Evolutionary conservation across 1,140 invertebrate genomes (phyloP).

Genomic region (Leptinotarsa texana): DNA sequence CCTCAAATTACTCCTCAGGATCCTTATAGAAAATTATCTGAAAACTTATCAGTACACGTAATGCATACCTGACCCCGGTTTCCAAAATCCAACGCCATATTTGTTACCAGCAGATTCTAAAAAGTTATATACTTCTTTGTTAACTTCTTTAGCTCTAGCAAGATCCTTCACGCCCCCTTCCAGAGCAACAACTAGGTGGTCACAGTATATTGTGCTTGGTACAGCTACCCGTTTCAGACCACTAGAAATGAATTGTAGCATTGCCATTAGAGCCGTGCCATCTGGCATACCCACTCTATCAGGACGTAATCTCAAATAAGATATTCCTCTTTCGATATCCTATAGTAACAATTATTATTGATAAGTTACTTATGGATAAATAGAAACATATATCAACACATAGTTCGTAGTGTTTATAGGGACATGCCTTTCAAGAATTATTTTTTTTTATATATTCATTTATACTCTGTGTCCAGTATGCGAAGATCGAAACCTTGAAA

Average conservation of each 20-base stretch:
- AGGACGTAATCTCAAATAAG: constrained; percentile 91
- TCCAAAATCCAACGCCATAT: constrained; percentile 99
- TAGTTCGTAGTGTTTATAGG: too few species aligned
- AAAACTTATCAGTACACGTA: too few species aligned
- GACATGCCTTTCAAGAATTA: too few species aligned
- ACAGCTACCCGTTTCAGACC: constrained; percentile 94
- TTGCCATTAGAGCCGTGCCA: constrained; percentile 99
- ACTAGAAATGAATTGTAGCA: constrained; percentile 98
- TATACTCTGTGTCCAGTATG: too few species aligned
- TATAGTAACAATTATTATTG: constrained; percentile 38
- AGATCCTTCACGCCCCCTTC: constrained; percentile 89
- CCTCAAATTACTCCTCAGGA: too few species aligned
- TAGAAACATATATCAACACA: too few species aligned
- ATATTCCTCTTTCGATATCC: constrained; percentile 86
- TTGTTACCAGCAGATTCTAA: constrained; percentile 92
- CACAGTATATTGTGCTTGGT: constrained; percentile 98
- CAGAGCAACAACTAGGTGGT: constrained; percentile 99
- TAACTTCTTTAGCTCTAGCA: constrained; percentile 90
- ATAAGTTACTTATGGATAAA: constrained; percentile 27
- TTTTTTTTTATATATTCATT: too few species aligned
- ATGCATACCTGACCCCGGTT: constrained; percentile 87
- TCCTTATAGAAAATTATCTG: too few species aligned
- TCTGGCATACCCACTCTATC: constrained; percentile 99
- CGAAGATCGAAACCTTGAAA: too few species aligned
- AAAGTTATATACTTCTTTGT: constrained; percentile 98